Evolutionary conservation across 2,113 vertebrate species (phyloP), one percentile per base, ranked within the genome.

Genomic region (Pteronura brasiliensis): DNA sequence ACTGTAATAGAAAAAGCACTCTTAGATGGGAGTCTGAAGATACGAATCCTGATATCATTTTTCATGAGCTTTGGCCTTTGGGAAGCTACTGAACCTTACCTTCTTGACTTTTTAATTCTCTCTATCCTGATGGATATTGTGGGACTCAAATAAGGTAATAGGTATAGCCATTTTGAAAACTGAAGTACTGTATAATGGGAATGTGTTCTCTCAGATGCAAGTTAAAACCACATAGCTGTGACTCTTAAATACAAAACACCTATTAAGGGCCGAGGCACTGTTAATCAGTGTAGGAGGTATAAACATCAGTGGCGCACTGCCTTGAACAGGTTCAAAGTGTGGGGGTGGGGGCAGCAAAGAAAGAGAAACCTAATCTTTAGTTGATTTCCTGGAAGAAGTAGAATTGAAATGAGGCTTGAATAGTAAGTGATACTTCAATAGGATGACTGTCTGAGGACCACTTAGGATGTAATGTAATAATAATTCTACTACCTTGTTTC

Each of bases 51-150:
- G 39, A 27, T 94, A 49, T 67, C 44, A 57, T 44, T 96, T 88
- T 29, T 94, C n/a, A 86, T 88, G 89, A 86, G n/a, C 49, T 96
- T 95, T 77, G 55, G 84, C 31, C 83, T 95, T 96, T 96, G 44
- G 79, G 23, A 71, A 77, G 59, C 65, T 59, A 86, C 34, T 91
- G 95, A 92, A 77, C 44, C 8, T 79, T 88, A 77, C 44, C 4
- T 79, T 85, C 89, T 47, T 52, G n/a, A 44, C n/a, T 80, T 88
- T 94, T 76, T 86, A 89, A 88, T 83, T 93, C 87, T 88, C 25
- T 88, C 47, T 39, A 79, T 84, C 11, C 42, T 42, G 80, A 36
- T 69, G 59, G 34, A 11, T 87, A 59, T 83, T 71, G 13, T 72
- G 72, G 69, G 44, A 67, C 49, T 86, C 9, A 79, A 80, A 77